Evolutionary conservation across 2,113 vertebrate genomes (phyloP).

Genomic region (Pangasianodon gigas): DNA sequence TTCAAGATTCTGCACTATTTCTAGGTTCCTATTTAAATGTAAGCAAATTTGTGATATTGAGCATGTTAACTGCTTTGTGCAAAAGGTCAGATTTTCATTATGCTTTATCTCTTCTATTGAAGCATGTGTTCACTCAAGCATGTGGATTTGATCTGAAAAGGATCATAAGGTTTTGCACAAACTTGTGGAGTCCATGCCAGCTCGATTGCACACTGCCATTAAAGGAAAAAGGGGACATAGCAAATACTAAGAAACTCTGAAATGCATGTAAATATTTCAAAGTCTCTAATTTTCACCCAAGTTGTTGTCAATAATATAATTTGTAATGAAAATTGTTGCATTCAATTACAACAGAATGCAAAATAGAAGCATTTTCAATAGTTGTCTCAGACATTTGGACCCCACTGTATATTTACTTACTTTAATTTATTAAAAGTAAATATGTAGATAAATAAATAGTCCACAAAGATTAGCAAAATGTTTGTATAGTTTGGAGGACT

Average conservation of each 20-base stretch:
- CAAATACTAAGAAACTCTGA: too few species aligned
- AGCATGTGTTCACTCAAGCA: not conserved
- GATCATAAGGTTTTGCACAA: not conserved
- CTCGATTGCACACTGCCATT: not conserved
- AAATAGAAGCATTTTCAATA: not conserved
- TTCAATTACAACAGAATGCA: not conserved
- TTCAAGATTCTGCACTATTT: too few species aligned
- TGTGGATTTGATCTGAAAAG: not conserved
- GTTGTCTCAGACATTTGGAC: not conserved
- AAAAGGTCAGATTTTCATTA: too few species aligned
- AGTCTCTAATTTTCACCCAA: too few species aligned
- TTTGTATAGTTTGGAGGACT: too few species aligned
- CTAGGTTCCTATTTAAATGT: too few species aligned
- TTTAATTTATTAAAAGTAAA: not conserved
- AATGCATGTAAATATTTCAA: too few species aligned
- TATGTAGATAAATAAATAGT: not conserved
- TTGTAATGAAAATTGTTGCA: not conserved
- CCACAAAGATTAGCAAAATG: too few species aligned
- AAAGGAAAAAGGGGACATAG: too few species aligned
- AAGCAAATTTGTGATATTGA: too few species aligned
- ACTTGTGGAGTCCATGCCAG: not conserved
- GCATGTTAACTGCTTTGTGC: too few species aligned
- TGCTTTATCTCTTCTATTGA: not conserved
- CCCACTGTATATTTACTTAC: not conserved
- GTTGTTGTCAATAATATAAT: too few species aligned